These are phyloP conservation scores for Grammatotria lemairii DNA, from an alignment of 2,113 vertebrate genomes.

Conservation along the genomic window DNA sequence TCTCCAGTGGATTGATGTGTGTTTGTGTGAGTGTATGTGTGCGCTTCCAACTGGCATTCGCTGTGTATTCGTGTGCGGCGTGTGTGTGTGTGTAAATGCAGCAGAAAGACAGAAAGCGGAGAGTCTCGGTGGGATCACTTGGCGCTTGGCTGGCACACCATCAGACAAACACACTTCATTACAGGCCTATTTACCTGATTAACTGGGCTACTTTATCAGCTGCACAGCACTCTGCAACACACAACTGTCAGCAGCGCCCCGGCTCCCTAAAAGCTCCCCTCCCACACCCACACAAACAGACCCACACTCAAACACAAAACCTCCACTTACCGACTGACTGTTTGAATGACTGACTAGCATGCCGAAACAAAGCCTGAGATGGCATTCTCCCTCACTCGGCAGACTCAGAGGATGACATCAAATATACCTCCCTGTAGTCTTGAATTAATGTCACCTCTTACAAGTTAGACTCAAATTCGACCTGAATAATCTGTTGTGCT, in stretches of 20 bases:
- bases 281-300: neutral
- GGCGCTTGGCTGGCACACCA: conserved; percentile 40
- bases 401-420: conserved; percentile 27
- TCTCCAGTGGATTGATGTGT: conserved; percentile 39
- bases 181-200: conserved; percentile 67
- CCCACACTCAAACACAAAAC: neutral
- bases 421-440: conserved; percentile 29
- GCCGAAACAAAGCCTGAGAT: neutral
- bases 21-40: neutral
- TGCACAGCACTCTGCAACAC: conserved; percentile 12
- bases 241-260: conserved; percentile 19
- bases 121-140: conserved; percentile 49
- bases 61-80: neutral
- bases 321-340: neutral
- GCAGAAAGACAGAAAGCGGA: conserved; percentile 41
- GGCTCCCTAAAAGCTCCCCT: neutral
- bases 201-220: conserved; percentile 60
- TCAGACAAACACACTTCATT: conserved; percentile 62
- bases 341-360: neutral
- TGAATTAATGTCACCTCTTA: conserved; percentile 35
- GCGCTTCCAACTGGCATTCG: neutral
- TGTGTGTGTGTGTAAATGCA: neutral
- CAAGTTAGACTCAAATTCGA: conserved; percentile 20
- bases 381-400: neutral
- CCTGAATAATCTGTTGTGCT: conserved; percentile 17